Percentiles rank a stretch among this genome's conserved stretches.
These are phyloP conservation scores for Halcyon badia DNA, from an alignment of 2,797 vertebrate genomes.

Conservation along the genomic window DNA sequence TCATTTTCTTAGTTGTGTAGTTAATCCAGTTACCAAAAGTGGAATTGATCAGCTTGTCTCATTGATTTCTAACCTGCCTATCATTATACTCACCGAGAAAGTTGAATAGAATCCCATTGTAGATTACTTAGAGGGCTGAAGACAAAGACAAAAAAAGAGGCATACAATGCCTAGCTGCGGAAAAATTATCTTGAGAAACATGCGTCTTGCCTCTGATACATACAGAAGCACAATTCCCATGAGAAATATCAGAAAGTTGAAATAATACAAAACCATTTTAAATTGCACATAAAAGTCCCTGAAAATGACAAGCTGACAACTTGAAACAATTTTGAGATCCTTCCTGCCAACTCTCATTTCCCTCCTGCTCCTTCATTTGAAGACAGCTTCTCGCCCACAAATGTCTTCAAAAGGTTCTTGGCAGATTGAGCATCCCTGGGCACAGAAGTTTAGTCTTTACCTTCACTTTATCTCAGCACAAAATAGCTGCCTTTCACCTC, in stretches of 20 bases:
- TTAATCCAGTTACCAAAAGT: neutral
- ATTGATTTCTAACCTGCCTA: neutral
- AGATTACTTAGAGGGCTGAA: neutral
- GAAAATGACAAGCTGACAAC: constrained; percentile 70
- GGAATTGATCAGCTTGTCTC: neutral
- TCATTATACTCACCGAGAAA: neutral
- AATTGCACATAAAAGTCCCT: constrained; percentile 56
- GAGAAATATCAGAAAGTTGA: constrained; percentile 59
- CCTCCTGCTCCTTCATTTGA: constrained; percentile 56
- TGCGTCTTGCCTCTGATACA: neutral
- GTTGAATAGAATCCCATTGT: constrained; percentile 22
- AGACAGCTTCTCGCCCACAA: constrained; percentile 62
- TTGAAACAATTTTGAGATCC: constrained; percentile 65
- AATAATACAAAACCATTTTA: constrained; percentile 59
- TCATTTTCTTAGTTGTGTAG: neutral
- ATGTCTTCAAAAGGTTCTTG: constrained; percentile 56
- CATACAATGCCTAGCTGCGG: neutral
- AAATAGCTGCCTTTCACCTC: constrained; percentile 35
- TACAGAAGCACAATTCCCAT: constrained; percentile 17
- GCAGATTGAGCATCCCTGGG: constrained; percentile 41
- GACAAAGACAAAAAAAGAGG: neutral
- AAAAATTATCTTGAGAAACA: neutral
- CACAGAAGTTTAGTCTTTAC: constrained; percentile 50
- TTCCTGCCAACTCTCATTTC: constrained; percentile 58
- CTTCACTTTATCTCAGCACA: constrained; percentile 24